phyloP scores from a whole-genome alignment of 1,140 invertebrate species.

The Polyergus mexicanus region DNA sequence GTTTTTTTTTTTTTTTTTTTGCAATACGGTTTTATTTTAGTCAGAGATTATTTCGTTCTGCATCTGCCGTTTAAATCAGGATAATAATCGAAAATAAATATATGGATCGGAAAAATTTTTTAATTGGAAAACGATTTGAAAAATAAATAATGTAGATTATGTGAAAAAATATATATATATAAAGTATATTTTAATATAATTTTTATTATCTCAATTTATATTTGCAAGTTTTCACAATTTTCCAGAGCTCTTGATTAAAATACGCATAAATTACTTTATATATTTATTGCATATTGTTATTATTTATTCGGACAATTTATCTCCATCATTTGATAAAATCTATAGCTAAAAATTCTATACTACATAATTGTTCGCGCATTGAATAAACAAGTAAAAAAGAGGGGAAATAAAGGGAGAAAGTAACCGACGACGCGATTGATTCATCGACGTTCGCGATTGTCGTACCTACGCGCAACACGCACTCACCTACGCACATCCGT shows the following conservation, averaged over 20 bases:
- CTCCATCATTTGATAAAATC: constrained; percentile 8
- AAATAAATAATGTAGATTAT: constrained; percentile 31
- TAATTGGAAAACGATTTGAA: constrained; percentile 29
- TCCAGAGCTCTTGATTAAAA: not conserved
- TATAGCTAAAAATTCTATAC: not conserved
- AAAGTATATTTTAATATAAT: not conserved
- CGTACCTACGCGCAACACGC: constrained; percentile 18
- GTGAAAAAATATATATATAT: constrained; percentile 16
- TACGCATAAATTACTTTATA: not conserved
- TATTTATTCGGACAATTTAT: not conserved
- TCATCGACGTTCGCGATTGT: constrained; percentile 55
- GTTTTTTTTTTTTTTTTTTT: not conserved
- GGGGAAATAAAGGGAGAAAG: not conserved
- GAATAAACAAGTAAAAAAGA: constrained; percentile 8
- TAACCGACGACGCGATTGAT: constrained; percentile 35
- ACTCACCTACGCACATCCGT: constrained; percentile 16
- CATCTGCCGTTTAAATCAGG: not conserved
- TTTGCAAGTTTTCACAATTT: not conserved
- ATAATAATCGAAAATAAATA: constrained; percentile 26
- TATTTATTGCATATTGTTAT: not conserved
- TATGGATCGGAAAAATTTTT: not conserved
- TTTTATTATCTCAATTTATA: not conserved
- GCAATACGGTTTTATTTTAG: not conserved
- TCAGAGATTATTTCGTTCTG: not conserved
- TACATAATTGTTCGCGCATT: constrained; percentile 8